Evolutionary conservation across 2,888 invertebrate species (phyloP).

Genomic region (Thumatha senex): DNA sequence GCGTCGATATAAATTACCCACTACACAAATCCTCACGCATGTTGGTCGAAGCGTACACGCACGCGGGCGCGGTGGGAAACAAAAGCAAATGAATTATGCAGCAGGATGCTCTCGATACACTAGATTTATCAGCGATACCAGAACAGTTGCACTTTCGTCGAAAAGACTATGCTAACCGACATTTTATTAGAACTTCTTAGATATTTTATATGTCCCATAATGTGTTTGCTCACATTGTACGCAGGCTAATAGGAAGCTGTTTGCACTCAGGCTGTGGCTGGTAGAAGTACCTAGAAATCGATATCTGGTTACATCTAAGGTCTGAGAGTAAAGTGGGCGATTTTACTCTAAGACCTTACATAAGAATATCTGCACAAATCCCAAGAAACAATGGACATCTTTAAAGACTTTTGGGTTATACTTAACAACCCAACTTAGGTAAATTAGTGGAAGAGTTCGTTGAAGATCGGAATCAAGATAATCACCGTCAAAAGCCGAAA

Average conservation of each 20-base stretch:
- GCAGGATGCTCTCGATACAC: conserved; percentile 24
- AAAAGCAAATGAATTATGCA: conserved; percentile 36
- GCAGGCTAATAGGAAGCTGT: too few species aligned
- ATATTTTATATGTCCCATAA: too few species aligned
- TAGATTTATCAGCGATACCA: conserved; percentile 6
- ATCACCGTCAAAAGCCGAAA: conserved; percentile 14
- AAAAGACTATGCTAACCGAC: neutral
- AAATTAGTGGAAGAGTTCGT: conserved; percentile 12
- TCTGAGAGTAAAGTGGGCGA: too few species aligned
- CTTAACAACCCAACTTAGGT: too few species aligned
- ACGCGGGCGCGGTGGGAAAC: conserved; percentile 18
- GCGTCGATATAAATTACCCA: conserved; percentile 1
- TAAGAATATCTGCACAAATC: too few species aligned
- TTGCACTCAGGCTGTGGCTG: too few species aligned
- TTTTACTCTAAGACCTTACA: too few species aligned
- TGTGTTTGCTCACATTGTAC: too few species aligned
- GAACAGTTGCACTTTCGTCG: conserved; percentile 4
- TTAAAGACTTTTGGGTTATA: too few species aligned
- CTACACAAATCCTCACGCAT: conserved; percentile 9
- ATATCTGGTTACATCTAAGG: too few species aligned
- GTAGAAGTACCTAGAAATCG: too few species aligned
- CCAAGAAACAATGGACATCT: too few species aligned
- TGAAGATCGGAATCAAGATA: conserved; percentile 25
- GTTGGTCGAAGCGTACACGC: conserved; percentile 1
- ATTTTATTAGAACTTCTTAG: neutral